Evolutionary conservation across 1,140 invertebrate genomes (phyloP), one percentile per base, ranked within the genome.

Genomic region (Lineus longissimus): DNA sequence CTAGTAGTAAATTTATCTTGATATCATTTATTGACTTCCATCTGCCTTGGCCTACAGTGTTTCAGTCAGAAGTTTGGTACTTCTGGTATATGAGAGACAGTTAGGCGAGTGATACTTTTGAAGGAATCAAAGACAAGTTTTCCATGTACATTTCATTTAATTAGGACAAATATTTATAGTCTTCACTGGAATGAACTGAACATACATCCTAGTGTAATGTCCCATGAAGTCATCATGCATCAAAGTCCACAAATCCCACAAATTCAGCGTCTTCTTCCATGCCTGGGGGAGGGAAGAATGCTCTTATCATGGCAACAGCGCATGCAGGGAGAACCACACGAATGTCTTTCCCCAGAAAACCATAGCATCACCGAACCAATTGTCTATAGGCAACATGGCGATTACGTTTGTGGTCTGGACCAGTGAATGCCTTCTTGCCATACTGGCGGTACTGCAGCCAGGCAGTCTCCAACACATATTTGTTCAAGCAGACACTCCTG

Each of bases 381-480:
- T 51, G 47, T 9, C 47, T 6, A n/a, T 51, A 51, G 6, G 47
- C 47, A 51, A 51, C n/a, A 51, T 51, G 47, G 4, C 47, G n/a
- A 27, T 51, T 7, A 23, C 25, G n/a, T 23, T 51, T 27, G 25
- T 51, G n/a, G 47, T 19, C 25, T 27, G n/a, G 47, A 6, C 47
- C 47, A 9, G n/a, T 27, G 25, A 51, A 51, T 51, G 47, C 47
- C 4, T 27, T 51, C n/a, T 27, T 51, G 47, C 64, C 64, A 59
- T 68, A 62, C 23, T 68, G 59, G 15, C 63, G 23, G 29, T 65
- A 68, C 17, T 58, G 55, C 11, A 62, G 17, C 51, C 64, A 66
- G 36, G 67, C 64, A 23, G 58, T 59, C 30, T 69, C 61, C 22
- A 69, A 31, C n/a, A 69, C 63, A 30, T 56, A 68, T 4, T 17